Base-by-base conservation (phyloP, 2,888 invertebrate species). In the Entomobrya multifasciata region DNA sequence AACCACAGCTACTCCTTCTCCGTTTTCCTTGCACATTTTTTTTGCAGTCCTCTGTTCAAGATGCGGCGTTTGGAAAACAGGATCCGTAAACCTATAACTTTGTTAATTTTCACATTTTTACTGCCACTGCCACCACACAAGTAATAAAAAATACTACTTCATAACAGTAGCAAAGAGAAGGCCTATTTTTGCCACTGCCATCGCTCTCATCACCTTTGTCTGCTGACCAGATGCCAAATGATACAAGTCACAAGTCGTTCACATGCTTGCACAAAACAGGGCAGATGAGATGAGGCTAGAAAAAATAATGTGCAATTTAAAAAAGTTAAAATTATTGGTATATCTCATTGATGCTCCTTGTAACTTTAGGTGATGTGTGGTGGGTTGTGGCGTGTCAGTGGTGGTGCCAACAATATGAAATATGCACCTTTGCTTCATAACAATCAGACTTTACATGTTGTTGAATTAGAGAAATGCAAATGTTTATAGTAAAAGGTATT, bases 381-480 rank as follows among this genome's bases (percentile, higher is more conserved):
- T 17, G 17, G 4, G 22, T 22, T 57, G 65, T 65, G 41, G 65
- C 36, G 65, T 65, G 65, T 41, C 41, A 41, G 65, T 67, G 44
- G 44, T 44, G 67, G 22, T 67, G 44, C 67, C 67, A 44, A 67
- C 11, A 22, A 22, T 22, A 13, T 11, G 13, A 22, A 22, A 44
- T 41, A 67, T 44, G 20, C 15, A 25, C 0, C 41, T 65, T 41
- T 47, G 47, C 47, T 15, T n/a, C 52, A 36, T 36, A 52, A 17
- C 52, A 67, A 47, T 20, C 22, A 52, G 65, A 67, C 25, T 25
- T 20, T 36, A 41, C 8, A 36, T 67, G 44, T 20, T 27, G 22
- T 1, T n/a, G 67, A 67, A 67, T 44, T 67, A 67, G 15, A 67
- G 47, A 67, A 67, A 67, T 67, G 67, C 67, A 67, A 67, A 67